Conservation (phyloP, 2,888 invertebrate genomes). For the Folsomia candida region DNA sequence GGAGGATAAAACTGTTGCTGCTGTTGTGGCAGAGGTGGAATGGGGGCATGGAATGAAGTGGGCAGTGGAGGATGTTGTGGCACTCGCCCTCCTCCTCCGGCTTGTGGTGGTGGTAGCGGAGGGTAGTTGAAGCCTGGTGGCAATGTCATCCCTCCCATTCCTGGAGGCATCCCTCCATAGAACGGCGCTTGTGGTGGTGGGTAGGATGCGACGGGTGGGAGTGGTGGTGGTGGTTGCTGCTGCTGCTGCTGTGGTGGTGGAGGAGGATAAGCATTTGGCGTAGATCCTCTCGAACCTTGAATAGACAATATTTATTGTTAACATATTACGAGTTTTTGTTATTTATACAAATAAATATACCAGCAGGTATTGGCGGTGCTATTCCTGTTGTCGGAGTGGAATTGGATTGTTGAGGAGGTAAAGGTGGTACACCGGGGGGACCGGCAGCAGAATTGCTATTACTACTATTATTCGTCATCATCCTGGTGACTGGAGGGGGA, state of each 20-base stretch:
- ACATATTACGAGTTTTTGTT: too few relatives aligned
- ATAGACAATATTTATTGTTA: too few relatives aligned
- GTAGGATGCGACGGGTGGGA: conserved; percentile 4
- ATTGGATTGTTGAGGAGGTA: too few relatives aligned
- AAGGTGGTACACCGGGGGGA: too few relatives aligned
- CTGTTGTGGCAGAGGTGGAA: conserved; percentile 9
- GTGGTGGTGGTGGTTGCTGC: conserved; percentile 7
- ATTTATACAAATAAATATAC: too few relatives aligned
- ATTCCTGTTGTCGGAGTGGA: too few relatives aligned
- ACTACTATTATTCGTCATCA: too few relatives aligned
- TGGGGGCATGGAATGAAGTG: too few relatives aligned
- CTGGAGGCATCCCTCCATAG: background rate
- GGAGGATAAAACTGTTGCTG: conserved; percentile 24
- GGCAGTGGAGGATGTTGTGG: conserved; percentile 16
- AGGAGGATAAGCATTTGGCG: conserved; percentile 29
- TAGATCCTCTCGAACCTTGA: conserved; percentile 33
- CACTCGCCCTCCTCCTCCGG: background rate
- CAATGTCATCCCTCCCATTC: background rate
- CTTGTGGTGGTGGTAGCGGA: conserved; percentile 1
- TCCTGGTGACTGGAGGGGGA: conserved; percentile 48
- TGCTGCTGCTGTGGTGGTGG: conserved; percentile 9
- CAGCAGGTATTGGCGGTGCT: too few relatives aligned
- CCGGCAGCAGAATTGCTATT: too few relatives aligned
- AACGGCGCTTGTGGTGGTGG: conserved; percentile 1
- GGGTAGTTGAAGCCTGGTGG: background rate